These are phyloP conservation scores for Spodoptera frugiperda DNA, from an alignment of 1,140 invertebrate genomes.

Conservation along the genomic window DNA sequence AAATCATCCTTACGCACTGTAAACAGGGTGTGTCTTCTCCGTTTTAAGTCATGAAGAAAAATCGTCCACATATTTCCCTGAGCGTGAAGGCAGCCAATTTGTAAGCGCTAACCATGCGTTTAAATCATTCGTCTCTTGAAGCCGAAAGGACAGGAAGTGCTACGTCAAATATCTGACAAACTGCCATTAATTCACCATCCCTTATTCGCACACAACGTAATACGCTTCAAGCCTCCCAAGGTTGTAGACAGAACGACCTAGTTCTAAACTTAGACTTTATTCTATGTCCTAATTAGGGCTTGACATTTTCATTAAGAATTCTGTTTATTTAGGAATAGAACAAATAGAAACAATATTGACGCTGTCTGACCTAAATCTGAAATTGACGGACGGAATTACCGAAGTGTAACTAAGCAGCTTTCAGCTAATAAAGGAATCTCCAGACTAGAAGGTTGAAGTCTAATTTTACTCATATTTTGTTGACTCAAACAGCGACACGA, in stretches of 20 bases:
- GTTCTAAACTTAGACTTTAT: conserved; percentile 28
- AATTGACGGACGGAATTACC: not conserved
- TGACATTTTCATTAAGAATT: conserved; percentile 10
- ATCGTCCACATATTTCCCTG: conserved; percentile 54
- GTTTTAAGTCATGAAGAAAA: conserved; percentile 52
- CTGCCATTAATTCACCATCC: conserved; percentile 25
- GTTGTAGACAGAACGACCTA: conserved; percentile 13
- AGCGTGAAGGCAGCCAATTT: conserved; percentile 50
- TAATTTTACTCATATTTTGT: conserved; percentile 21
- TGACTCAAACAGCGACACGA: not conserved
- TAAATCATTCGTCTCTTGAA: conserved; percentile 42
- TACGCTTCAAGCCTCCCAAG: conserved; percentile 5
- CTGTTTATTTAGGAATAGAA: conserved; percentile 1
- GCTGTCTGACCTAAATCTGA: conserved; percentile 9
- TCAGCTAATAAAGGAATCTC: not conserved
- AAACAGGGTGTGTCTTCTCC: conserved; percentile 37
- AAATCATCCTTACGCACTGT: conserved; percentile 26
- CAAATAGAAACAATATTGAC: conserved; percentile 28
- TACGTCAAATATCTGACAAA: conserved; percentile 31
- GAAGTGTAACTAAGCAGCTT: conserved; percentile 2
- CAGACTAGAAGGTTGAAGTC: conserved; percentile 1
- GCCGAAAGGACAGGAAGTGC: conserved; percentile 49
- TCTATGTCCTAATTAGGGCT: conserved; percentile 2
- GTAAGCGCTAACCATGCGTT: conserved; percentile 47
- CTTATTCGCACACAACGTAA: conserved; percentile 8